Evolutionary conservation across 2,797 vertebrate species (phyloP), one percentile per base, ranked within the genome.

Genomic region (Trachops cirrhosus): DNA sequence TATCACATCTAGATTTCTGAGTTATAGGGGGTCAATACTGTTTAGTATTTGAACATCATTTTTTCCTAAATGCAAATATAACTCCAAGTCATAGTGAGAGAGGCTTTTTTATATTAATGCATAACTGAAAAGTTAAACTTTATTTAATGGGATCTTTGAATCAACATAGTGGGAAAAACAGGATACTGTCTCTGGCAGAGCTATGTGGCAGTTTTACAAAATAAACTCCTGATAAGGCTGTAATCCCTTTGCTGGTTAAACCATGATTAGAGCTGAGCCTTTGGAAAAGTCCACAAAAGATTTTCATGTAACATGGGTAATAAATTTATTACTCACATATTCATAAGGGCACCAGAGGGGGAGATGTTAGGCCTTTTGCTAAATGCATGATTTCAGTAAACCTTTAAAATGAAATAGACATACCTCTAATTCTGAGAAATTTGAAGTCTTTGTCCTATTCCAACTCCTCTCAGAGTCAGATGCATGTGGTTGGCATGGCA

Each of bases 161-260:
- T 97, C 92, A 98, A 89, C 67, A 54, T 44, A 95, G 92, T 97
- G 87, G 89, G 96, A 97, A 98, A 86, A 98, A 98, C 96, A 98
- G 97, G 97, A 98, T 97, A 97, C 96, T 96, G 62, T 97, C 96
- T 98, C 96, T 98, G 97, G 96, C 95, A 98, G 93, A 98, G 95
- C 44, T 96, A 90, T 67, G 80, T 97, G 97, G 96, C 96, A 97
- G 93, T 97, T 97, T 97, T 0, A 3, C 97, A 98, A 98, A 98
- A 88, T 94, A 98, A 98, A 98, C 97, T 97, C 93, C 89, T n/a
- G 94, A 97, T 98, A 98, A 67, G 89, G 93, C 96, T 97, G 50
- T 97, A 98, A 98, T 98, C 96, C 96, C 86, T 97, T 97, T 96
- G 41, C 96, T 97, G 97, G 91, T 68, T 98, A 98, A 98, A 91